Conservation (phyloP, 2,797 vertebrate species). For the Hylomyscus alleni region DNA sequence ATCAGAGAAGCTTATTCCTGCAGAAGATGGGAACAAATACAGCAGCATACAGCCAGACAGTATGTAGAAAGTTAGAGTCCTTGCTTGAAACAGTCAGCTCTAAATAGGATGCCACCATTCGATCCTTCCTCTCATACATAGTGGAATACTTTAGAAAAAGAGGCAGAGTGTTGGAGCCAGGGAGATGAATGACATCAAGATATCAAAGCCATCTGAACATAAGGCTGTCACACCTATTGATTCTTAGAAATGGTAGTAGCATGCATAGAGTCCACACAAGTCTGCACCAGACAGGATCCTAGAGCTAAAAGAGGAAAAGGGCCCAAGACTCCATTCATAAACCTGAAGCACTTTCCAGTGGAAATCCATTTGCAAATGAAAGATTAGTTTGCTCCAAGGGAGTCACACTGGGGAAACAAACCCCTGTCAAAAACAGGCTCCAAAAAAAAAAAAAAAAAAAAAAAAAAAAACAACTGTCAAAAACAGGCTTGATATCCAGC, state of each 20-base stretch:
- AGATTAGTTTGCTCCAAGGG: not conserved
- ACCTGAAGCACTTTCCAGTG: not conserved
- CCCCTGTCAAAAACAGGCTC: not conserved
- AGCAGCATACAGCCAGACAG: not conserved
- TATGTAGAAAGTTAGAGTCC: not conserved
- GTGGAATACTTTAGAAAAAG: not conserved
- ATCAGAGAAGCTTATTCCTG: not conserved
- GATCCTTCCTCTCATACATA: not conserved
- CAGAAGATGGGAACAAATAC: not conserved
- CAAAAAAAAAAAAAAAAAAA: no score
- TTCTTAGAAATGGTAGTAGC: not conserved
- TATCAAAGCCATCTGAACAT: not conserved
- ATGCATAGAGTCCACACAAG: not conserved
- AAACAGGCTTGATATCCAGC: not conserved
- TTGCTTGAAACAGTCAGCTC: not conserved
- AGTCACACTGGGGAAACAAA: not conserved
- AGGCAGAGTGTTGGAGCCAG: not conserved
- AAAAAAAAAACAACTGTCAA: not conserved
- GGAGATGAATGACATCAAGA: not conserved
- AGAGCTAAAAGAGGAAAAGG: not conserved
- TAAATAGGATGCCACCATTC: not conserved
- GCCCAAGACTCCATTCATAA: not conserved
- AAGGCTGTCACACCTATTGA: not conserved
- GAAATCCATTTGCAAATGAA: not conserved
- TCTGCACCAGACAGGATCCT: not conserved